These are phyloP conservation scores for Aleiodes leptofemur DNA, from an alignment of 2,888 invertebrate species.

Conservation along the genomic window DNA sequence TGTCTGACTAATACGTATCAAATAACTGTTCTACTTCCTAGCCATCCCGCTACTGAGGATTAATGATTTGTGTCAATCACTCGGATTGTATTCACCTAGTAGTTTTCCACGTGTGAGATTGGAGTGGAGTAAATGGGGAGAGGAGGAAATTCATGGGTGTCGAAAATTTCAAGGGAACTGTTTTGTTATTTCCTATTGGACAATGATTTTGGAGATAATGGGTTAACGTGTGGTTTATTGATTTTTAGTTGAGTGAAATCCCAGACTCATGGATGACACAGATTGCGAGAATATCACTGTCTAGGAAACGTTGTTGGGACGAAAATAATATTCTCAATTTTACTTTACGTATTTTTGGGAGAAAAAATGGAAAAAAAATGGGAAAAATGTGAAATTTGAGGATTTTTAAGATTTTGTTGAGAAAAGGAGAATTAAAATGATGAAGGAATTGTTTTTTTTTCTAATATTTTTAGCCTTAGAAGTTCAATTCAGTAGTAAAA, in stretches of 20 bases:
- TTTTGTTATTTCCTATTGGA: background rate
- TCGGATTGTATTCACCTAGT: no score
- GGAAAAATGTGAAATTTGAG: background rate
- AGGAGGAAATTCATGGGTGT: no score
- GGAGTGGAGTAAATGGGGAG: no score
- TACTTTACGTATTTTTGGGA: no score
- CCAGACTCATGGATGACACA: slow-evolving; percentile 14
- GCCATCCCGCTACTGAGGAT: background rate
- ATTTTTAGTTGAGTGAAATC: background rate
- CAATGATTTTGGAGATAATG: background rate
- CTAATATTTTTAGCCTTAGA: no score
- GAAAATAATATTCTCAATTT: slow-evolving; percentile 1
- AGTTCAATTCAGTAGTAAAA: no score
- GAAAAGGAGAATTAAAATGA: no score
- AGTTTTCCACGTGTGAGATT: no score
- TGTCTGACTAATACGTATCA: slow-evolving; percentile 3
- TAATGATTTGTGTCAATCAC: slow-evolving; percentile 1
- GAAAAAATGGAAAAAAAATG: background rate
- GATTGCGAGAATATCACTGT: slow-evolving; percentile 13
- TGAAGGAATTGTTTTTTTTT: no score
- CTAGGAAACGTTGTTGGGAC: slow-evolving; percentile 7
- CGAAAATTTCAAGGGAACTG: slow-evolving; percentile 3
- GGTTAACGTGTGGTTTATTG: slow-evolving; percentile 12
- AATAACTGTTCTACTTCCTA: background rate
- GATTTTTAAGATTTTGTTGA: no score